Percentiles rank a stretch among this genome's conserved stretches.
Conservation (phyloP, 2,113 vertebrate genomes). For the Pomatostomus ruficeps region DNA sequence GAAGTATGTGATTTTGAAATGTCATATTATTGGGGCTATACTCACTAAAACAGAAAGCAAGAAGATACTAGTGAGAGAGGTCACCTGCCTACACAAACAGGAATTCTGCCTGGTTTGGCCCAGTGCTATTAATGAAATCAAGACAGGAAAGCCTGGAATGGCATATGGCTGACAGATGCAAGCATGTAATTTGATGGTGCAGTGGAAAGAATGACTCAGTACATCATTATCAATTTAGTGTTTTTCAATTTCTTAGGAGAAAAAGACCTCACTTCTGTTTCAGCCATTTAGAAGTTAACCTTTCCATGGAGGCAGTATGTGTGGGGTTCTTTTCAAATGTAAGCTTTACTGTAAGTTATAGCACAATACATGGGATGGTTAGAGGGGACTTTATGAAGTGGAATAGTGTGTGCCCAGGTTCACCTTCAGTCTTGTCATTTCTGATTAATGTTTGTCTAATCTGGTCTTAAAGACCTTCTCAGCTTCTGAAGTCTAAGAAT, state of each 20-base stretch:
- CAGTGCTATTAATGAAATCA: conserved; percentile 35
- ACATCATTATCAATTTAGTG: neutral
- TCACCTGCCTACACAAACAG: conserved; percentile 54
- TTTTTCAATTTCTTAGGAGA: neutral
- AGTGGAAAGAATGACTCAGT: conserved; percentile 52
- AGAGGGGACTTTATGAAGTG: neutral
- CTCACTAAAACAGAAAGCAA: conserved; percentile 37
- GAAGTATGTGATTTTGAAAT: neutral
- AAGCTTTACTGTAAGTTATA: neutral
- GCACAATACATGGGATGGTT: neutral
- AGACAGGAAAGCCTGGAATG: conserved; percentile 48
- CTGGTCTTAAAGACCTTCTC: neutral
- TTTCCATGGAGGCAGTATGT: neutral
- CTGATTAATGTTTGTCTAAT: neutral
- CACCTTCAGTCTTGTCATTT: neutral
- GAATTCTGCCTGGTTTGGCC: conserved; percentile 32
- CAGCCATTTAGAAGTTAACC: neutral
- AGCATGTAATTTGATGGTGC: conserved; percentile 30
- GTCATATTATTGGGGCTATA: conserved; percentile 14
- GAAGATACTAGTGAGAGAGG: conserved; percentile 7
- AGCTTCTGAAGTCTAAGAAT: neutral
- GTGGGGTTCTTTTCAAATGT: neutral
- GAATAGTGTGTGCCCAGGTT: neutral
- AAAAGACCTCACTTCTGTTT: neutral
- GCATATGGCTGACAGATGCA: conserved; percentile 60